Evolutionary conservation across 2,888 invertebrate genomes (phyloP), one percentile per base, ranked within the genome.

Genomic region (Ornithoptera alexandrae): DNA sequence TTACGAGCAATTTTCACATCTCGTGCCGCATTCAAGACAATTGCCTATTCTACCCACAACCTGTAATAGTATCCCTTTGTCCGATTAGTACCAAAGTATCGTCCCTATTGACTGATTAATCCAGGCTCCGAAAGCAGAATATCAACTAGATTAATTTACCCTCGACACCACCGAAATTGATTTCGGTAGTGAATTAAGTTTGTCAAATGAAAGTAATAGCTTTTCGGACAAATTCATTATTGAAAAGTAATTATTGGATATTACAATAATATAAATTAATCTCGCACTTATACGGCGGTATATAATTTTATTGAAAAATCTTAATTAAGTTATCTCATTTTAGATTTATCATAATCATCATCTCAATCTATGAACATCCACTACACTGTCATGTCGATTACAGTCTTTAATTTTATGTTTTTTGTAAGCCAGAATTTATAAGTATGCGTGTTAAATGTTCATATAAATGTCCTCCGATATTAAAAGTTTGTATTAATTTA

Each of bases 11-110:
- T 79, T 77, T 77, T 70, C 69, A 62, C 69, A 65, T 69, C 66
- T 77, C 76, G 77, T 73, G 68, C 76, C 70, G 77, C 74, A 78
- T 79, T 71, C 71, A 73, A 78, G 80, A 82, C 84, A 85, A 86
- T 87, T 87, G 87, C 84, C 84, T 79, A 85, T 85, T 86, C 76
- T 76, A 78, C 79, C 76, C 81, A 81, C 78, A 70, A 66, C 66
- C 57, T 69, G 36, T 77, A 78, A 81, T 81, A 86, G 86, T 87
- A 82, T 83, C 84, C 81, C 85, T 83, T 77, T 74, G 57, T 58
- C 20, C 57, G 10, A 58, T 58, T 58, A 22, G 15, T 22, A 22
- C 10, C 12, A n/a, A 58, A 2, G 1, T 22, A 58, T n/a, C 22
- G 20, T 57, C 53, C 53, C 18, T 6, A 53, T 53, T 53, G 8